Conservation (phyloP, 2,888 invertebrate genomes). For the Lordiphosa fenestrarum region DNA sequence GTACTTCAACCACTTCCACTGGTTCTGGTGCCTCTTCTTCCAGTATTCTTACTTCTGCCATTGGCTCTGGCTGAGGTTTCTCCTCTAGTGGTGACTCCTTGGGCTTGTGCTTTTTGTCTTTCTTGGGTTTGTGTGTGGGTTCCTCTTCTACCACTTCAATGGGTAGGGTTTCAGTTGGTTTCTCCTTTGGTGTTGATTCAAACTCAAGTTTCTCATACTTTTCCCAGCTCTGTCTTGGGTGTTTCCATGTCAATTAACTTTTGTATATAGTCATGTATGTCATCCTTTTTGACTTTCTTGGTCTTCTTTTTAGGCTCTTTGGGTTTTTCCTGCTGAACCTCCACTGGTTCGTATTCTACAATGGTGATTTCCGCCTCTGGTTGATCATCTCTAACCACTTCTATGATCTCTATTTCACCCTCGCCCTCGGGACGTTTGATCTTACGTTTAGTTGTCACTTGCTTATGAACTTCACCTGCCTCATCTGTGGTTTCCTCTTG, state of each 20-base stretch:
- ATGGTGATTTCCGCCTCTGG: conserved; percentile 76
- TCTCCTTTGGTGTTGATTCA: conserved; percentile 65
- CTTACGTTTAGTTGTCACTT: conserved; percentile 79
- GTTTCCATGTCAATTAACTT: conserved; percentile 74
- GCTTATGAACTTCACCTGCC: conserved; percentile 78
- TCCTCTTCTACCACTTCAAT: conserved; percentile 60
- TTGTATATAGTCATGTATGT: conserved; percentile 74
- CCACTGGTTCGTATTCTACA: conserved; percentile 64
- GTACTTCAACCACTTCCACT: conserved; percentile 67
- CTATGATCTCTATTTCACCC: conserved; percentile 79
- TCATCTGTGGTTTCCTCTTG: conserved; percentile 79
- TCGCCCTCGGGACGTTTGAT: conserved; percentile 79
- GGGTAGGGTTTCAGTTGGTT: conserved; percentile 31
- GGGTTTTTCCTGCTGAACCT: conserved; percentile 74
- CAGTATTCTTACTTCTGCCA: conserved; percentile 45
- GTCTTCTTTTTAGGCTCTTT: conserved; percentile 75
- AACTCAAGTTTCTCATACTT: conserved; percentile 79
- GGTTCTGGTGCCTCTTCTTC: conserved; percentile 54
- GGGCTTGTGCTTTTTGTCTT: conserved; percentile 67
- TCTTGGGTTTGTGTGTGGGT: conserved; percentile 65
- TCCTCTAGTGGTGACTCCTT: conserved; percentile 47
- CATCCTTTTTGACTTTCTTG: conserved; percentile 74
- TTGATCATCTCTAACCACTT: conserved; percentile 74
- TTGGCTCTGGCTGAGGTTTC: conserved; percentile 31
- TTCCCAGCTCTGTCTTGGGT: conserved; percentile 77